Base-by-base conservation (phyloP, 1,140 invertebrate genomes). In the Muscidifurax raptorellus region DNA sequence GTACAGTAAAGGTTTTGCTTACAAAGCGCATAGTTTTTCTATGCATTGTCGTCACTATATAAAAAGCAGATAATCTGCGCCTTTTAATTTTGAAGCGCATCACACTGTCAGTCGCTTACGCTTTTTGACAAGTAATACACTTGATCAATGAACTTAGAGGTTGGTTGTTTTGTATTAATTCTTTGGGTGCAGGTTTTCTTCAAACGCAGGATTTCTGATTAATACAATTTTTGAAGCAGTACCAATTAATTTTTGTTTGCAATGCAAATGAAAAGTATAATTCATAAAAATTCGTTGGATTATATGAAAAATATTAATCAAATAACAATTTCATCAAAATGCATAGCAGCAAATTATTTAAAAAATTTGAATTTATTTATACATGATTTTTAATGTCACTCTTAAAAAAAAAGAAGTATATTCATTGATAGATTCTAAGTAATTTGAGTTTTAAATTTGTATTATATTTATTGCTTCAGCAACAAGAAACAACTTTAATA, bases 1-100 rank as follows among this genome's bases (percentile, higher is more conserved):
- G 1, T 77, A 83, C 64, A 77, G 71, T 83, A 83, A 83, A 69
- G 27, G 59, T 71, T 47, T 83, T 32, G 28, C 28, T 77, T 83
- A 78, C 66, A 78, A 78, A 78, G 64, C 64, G 15, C 28, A 47
- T 78, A 78, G 13, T 18, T 77, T 64, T 66, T 47, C n/a, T 47
- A 72, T 27, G 22, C 40, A 80, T 52, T 80, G 22, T 59, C 52
- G 22, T 44, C n/a, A 15, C 72, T 40, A 27, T 75, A 40, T 64
- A 27, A 75, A 66, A 69, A n/a, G 27, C 59, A 83, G 10, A 83
- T 28, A 77, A 59, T 18, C n/a, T 28, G 10, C 22, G 12, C 27
- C 0, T 59, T 59, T 59, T n/a, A 6, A 59, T 71, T 28, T 66
- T 44, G 71, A 67, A 27, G 28, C 30, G 1, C 7, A n/a, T 76